Evolutionary conservation across 1,140 invertebrate genomes (phyloP).

Genomic region (Drosophila tristis): DNA sequence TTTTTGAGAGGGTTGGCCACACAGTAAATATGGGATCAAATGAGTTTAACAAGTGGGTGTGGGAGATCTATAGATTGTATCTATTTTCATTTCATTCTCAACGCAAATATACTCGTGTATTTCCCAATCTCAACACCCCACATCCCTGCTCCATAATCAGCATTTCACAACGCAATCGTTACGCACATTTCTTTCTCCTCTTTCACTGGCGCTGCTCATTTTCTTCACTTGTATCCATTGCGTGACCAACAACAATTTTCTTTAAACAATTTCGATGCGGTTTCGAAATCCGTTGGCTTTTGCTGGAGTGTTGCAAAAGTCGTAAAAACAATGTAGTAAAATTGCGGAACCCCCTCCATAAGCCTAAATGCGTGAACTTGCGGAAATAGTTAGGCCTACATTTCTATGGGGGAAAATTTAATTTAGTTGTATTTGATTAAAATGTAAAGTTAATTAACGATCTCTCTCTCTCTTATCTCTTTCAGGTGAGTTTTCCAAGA

Average conservation of each 20-base stretch:
- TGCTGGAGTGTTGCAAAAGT: constrained; percentile 63
- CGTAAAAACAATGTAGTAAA: constrained; percentile 46
- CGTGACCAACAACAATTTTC: constrained; percentile 68
- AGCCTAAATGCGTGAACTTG: constrained; percentile 25
- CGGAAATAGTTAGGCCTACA: constrained; percentile 35
- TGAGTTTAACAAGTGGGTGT: constrained; percentile 14
- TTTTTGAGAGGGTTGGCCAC: constrained; percentile 25
- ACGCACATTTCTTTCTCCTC: constrained; percentile 59
- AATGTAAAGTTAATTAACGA: constrained; percentile 14
- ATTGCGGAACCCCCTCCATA: constrained; percentile 22
- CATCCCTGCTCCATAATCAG: not conserved
- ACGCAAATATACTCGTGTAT: too few species aligned
- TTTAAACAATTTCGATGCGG: constrained; percentile 40
- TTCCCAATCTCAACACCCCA: not conserved
- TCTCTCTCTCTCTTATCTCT: constrained; percentile 21
- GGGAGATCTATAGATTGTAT: too few species aligned
- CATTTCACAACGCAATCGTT: constrained; percentile 23
- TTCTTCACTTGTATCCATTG: constrained; percentile 49
- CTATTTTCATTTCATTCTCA: too few species aligned
- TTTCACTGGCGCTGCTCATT: constrained; percentile 19
- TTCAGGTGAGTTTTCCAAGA: constrained; percentile 37
- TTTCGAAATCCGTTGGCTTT: constrained; percentile 59
- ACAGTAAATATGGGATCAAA: constrained; percentile 38
- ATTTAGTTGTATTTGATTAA: not conserved
- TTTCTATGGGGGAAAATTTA: constrained; percentile 21